phyloP scores from a whole-genome alignment of 2,797 vertebrate genomes.

The Glyptemys insculpta region DNA sequence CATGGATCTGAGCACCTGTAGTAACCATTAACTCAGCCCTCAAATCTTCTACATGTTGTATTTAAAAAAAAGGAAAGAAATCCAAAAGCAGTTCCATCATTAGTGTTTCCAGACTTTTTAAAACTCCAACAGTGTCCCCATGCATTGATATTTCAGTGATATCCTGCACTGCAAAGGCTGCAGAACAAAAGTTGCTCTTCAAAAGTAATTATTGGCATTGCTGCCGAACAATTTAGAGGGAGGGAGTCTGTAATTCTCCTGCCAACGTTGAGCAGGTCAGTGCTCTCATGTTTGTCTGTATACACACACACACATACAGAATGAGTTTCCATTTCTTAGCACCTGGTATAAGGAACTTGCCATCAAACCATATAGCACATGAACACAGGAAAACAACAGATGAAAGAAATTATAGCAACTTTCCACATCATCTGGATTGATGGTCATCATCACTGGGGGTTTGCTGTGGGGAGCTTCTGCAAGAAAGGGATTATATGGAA shows the following conservation, averaged over 20 bases:
- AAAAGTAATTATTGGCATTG: neutral
- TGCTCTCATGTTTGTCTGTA: neutral
- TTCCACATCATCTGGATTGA: slow-evolving; percentile 47
- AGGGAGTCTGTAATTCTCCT: neutral
- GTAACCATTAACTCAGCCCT: neutral
- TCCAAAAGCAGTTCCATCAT: neutral
- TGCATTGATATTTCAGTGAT: neutral
- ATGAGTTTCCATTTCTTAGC: slow-evolving; percentile 27
- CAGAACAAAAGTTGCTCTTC: neutral
- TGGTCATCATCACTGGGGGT: neutral
- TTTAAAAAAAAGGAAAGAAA: neutral
- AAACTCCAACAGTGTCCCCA: fast-evolving
- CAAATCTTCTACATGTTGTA: neutral
- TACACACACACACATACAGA: fast-evolving
- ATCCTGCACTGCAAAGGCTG: neutral
- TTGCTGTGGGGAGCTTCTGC: neutral
- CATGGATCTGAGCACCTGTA: neutral
- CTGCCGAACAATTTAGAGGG: neutral
- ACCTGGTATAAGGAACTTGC: slow-evolving; percentile 35
- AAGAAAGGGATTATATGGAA: slow-evolving; percentile 14
- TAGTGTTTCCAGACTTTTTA: fast-evolving
- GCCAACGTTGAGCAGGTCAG: neutral
- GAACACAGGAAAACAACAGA: slow-evolving; percentile 29
- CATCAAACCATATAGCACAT: neutral
- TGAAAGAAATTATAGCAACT: slow-evolving; percentile 64